Conservation (phyloP, 2,113 vertebrate species). For the Oreocharis arfaki region DNA sequence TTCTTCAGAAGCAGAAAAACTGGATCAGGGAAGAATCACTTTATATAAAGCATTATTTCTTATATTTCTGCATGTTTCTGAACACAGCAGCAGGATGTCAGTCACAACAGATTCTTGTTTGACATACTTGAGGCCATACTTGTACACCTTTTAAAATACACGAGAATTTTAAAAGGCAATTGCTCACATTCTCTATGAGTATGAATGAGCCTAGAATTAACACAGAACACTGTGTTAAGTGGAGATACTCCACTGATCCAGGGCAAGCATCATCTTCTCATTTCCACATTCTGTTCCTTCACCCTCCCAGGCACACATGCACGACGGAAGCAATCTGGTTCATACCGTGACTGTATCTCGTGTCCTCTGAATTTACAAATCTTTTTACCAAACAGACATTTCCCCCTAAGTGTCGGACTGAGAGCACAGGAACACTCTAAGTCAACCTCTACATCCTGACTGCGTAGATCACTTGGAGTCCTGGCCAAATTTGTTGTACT, state of each 20-base stretch:
- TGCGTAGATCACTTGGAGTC: accelerated
- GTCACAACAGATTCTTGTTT: background rate
- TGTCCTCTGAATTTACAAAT: background rate
- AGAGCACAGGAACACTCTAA: background rate
- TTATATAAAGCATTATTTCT: background rate
- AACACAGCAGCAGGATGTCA: background rate
- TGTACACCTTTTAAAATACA: background rate
- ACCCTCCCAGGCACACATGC: background rate
- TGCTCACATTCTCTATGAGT: background rate
- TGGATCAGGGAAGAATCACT: slow-evolving; percentile 15
- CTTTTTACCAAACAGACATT: background rate
- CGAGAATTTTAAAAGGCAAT: background rate
- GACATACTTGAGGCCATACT: background rate
- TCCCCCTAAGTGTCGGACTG: background rate
- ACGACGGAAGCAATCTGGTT: background rate
- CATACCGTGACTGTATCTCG: background rate
- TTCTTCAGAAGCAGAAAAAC: background rate
- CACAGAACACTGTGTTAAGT: background rate
- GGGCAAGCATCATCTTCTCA: background rate
- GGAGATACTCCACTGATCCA: slow-evolving; percentile 25
- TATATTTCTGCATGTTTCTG: background rate
- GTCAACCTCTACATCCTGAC: background rate
- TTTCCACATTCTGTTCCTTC: background rate
- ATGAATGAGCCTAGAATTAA: background rate
- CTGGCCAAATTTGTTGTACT: background rate